These are phyloP conservation scores for Hoplostethus mediterraneus DNA, from an alignment of 2,797 vertebrate species.

Conservation along the genomic window DNA sequence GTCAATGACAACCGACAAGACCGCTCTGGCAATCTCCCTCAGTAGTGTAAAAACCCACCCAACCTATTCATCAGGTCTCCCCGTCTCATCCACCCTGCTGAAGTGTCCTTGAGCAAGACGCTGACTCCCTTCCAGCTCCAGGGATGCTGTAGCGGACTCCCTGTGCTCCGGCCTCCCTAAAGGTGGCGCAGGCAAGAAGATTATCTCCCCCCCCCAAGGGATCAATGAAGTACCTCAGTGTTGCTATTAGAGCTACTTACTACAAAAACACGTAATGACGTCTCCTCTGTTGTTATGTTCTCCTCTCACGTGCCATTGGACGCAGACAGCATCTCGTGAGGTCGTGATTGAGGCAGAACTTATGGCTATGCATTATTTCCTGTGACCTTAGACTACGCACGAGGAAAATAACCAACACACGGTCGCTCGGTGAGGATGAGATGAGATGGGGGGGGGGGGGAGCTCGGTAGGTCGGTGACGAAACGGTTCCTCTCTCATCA, in stretches of 20 bases:
- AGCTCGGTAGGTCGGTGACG: constrained; percentile 42
- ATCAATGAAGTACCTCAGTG: no score
- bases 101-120: constrained; percentile 52
- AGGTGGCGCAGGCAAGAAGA: neutral
- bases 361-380: neutral
- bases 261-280: neutral
- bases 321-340: neutral
- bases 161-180: neutral
- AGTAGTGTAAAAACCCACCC: neutral
- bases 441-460: constrained; percentile 23
- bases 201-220: no score
- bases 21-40: neutral
- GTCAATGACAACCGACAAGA: neutral
- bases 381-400: constrained; percentile 65
- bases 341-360: neutral
- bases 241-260: no score
- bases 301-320: neutral
- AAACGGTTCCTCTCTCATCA: constrained; percentile 14
- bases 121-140: neutral
- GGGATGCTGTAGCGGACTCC: neutral
- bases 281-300: neutral
- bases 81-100: neutral
- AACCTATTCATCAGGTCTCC: neutral
- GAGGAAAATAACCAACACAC: constrained; percentile 17
- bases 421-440: constrained; percentile 25